Conservation (phyloP, 2,113 vertebrate genomes). For the Harpagus bidentatus region DNA sequence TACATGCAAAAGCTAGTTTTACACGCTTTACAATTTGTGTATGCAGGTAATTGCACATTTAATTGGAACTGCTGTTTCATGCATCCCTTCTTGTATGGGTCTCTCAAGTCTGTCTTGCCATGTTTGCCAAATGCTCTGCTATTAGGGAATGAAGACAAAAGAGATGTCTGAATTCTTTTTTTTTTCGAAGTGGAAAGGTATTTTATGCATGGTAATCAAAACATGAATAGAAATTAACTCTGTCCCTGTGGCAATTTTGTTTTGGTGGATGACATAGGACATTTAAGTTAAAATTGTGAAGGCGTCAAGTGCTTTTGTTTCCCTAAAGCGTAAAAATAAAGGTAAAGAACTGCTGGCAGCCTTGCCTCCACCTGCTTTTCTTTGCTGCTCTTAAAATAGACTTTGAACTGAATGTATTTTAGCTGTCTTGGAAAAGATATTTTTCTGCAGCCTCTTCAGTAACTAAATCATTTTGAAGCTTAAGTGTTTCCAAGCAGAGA, state of each 20-base stretch:
- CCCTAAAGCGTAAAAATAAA: not conserved
- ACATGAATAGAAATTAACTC: not conserved
- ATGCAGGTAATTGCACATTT: not conserved
- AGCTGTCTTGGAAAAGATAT: not conserved
- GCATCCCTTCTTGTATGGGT: not conserved
- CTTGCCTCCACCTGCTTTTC: not conserved
- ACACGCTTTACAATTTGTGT: not conserved
- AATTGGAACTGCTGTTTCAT: not conserved
- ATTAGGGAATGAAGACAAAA: not conserved
- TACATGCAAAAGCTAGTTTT: not conserved
- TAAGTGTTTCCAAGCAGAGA: not conserved
- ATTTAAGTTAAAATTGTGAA: not conserved
- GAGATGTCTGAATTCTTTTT: not conserved
- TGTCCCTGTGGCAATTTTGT: not conserved
- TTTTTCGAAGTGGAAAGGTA: not conserved
- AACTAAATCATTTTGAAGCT: not conserved
- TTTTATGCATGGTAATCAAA: not conserved
- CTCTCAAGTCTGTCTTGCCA: not conserved
- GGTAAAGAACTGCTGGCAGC: not conserved
- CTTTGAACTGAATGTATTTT: not conserved
- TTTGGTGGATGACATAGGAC: not conserved
- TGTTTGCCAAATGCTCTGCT: not conserved
- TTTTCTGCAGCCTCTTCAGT: not conserved
- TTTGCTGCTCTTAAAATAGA: slow-evolving; percentile 5
- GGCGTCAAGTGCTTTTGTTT: not conserved